These are phyloP conservation scores for Ips nitidus DNA, from an alignment of 1,140 invertebrate species.

Conservation along the genomic window DNA sequence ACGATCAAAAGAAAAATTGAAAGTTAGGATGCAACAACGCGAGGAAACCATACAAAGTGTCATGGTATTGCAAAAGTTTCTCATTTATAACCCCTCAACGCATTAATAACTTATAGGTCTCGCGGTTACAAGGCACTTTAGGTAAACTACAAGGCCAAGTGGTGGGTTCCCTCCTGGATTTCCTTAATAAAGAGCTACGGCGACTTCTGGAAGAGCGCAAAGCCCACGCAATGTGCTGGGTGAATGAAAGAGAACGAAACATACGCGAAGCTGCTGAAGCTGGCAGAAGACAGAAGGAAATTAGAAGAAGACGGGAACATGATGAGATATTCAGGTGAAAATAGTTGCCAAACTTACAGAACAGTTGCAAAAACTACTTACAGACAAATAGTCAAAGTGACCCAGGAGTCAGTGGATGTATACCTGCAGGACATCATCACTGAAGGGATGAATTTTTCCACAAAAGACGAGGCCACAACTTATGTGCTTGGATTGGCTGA, in stretches of 20 bases:
- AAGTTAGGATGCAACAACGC: conserved; percentile 53
- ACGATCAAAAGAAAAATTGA: conserved; percentile 54
- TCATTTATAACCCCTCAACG: background rate
- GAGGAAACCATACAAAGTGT: conserved; percentile 43
- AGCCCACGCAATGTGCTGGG: conserved; percentile 68
- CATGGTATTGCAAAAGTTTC: conserved; percentile 30
- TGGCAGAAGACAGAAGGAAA: conserved; percentile 67
- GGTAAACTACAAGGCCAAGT: conserved; percentile 64
- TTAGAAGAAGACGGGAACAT: conserved; percentile 65
- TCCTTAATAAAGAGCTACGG: conserved; percentile 73
- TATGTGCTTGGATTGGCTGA: conserved; percentile 59
- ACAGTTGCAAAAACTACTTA: background rate
- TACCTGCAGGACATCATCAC: conserved; percentile 67
- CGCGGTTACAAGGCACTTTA: conserved; percentile 55
- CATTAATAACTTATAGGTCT: conserved; percentile 18
- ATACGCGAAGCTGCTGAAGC: conserved; percentile 73
- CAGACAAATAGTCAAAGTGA: conserved; percentile 47
- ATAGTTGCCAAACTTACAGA: background rate
- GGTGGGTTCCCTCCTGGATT: conserved; percentile 67
- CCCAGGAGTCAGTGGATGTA: conserved; percentile 62
- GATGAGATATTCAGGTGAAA: conserved; percentile 64
- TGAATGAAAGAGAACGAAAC: conserved; percentile 66
- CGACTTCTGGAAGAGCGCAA: conserved; percentile 70
- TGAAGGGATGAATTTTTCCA: conserved; percentile 60
- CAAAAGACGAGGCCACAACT: conserved; percentile 57